A percentile compares a stretch with the other conserved stretches of the same genome.
Evolutionary conservation across 2,888 invertebrate genomes (phyloP).

Genomic region (Latheticus oryzae): DNA sequence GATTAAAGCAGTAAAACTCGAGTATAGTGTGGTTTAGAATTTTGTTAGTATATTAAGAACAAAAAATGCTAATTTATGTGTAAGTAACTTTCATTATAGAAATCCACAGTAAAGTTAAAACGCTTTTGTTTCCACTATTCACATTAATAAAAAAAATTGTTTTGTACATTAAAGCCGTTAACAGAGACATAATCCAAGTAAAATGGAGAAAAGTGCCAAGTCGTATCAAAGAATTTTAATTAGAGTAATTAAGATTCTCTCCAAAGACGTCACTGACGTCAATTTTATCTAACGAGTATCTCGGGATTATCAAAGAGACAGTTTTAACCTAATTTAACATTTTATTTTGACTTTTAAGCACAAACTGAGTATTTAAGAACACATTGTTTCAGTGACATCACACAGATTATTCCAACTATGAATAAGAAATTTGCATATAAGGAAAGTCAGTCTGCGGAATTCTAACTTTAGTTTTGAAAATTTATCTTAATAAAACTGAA

Average conservation of each 20-base stretch:
- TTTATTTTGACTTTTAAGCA: constrained; percentile 32
- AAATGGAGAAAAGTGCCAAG: constrained; percentile 31
- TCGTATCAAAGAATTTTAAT: constrained; percentile 34
- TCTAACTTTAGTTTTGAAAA: constrained; percentile 5
- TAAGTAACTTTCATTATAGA: no score
- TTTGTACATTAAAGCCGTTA: constrained; percentile 18
- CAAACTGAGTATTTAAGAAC: constrained; percentile 1
- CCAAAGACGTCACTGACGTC: constrained; percentile 31
- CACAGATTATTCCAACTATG: no score
- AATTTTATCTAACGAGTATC: constrained; percentile 30
- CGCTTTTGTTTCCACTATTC: no score
- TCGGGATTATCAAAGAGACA: constrained; percentile 35
- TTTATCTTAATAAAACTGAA: constrained; percentile 8
- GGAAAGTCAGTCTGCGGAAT: background rate
- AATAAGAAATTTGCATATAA: constrained; percentile 15
- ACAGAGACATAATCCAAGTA: constrained; percentile 21
- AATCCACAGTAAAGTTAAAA: no score
- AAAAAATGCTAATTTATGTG: no score
- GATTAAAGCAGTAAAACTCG: no score
- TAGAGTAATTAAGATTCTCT: constrained; percentile 33
- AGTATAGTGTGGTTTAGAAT: no score
- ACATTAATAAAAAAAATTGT: no score
- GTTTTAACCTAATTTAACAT: constrained; percentile 31
- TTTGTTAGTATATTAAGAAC: no score
- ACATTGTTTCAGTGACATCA: constrained; percentile 15